Conservation (phyloP, 2,888 invertebrate species). For the Limnephilus rhombicus region DNA sequence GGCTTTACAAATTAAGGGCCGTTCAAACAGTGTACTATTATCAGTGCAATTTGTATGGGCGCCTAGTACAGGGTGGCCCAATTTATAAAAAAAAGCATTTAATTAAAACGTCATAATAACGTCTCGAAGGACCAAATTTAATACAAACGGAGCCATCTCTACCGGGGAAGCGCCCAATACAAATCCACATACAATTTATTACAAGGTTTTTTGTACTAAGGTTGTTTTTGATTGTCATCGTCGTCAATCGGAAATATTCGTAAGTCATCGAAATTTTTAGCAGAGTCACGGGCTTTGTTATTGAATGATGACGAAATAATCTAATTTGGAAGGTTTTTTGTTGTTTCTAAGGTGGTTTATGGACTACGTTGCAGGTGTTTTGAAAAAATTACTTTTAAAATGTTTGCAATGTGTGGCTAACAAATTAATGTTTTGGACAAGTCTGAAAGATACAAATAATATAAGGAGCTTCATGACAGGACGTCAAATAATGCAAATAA, state of each 20-base stretch:
- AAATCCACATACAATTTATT: background rate
- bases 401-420: background rate
- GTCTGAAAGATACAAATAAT: too few species aligned
- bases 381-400: background rate
- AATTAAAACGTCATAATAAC: background rate
- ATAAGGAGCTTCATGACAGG: too few species aligned
- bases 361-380: background rate
- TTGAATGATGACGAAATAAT: background rate
- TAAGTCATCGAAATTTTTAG: slow-evolving; percentile 8
- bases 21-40: background rate
- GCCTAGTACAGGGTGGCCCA: slow-evolving; percentile 18
- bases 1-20: slow-evolving; percentile 22
- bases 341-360: background rate
- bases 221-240: background rate
- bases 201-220: background rate
- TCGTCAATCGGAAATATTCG: slow-evolving; percentile 2
- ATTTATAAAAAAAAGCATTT: background rate
- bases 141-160: slow-evolving; percentile 31
- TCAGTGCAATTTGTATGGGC: background rate
- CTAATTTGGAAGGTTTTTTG: slow-evolving; percentile 3
- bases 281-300: background rate
- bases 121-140: slow-evolving; percentile 14
- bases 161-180: background rate
- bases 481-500: too few species aligned
- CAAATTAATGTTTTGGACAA: background rate